Percentiles rank a stretch among this genome's conserved stretches.
Conservation (phyloP, 2,888 invertebrate genomes). For the Drosophila nr. perissopoda region DNA sequence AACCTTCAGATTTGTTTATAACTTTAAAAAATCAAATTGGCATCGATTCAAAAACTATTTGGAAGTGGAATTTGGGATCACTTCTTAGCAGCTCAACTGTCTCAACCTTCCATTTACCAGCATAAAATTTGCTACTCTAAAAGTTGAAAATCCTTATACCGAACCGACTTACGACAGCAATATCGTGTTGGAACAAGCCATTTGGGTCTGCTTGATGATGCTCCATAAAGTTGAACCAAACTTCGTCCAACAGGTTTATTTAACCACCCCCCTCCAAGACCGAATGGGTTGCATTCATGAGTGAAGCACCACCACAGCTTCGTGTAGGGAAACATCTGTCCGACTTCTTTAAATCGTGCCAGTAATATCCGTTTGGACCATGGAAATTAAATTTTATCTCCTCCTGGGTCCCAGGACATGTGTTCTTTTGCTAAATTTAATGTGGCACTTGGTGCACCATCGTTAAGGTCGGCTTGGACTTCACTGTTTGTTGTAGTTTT, state of each 20-base stretch:
- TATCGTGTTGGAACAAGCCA: too few relatives aligned
- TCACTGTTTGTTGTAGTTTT: neutral
- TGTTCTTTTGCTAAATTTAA: neutral
- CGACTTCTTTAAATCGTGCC: neutral
- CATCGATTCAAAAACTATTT: neutral
- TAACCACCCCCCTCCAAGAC: too few relatives aligned
- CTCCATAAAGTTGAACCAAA: too few relatives aligned
- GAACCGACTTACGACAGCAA: too few relatives aligned
- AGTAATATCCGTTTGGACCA: too few relatives aligned
- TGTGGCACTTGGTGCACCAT: neutral
- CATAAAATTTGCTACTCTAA: neutral
- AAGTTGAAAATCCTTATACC: too few relatives aligned
- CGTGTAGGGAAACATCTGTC: neutral
- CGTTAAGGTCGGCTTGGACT: neutral
- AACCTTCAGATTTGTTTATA: neutral
- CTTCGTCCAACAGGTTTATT: too few relatives aligned
- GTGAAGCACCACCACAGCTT: too few relatives aligned
- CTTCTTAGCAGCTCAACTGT: neutral
- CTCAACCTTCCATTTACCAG: neutral
- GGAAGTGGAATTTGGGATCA: neutral
- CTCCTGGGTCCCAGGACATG: neutral
- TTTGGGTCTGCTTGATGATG: too few relatives aligned
- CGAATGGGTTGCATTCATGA: too few relatives aligned
- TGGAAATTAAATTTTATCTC: too few relatives aligned
- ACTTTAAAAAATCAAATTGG: neutral